Evolutionary conservation across 2,888 invertebrate genomes (phyloP), one percentile per base, ranked within the genome.

Genomic region (Parnassius orleans): DNA sequence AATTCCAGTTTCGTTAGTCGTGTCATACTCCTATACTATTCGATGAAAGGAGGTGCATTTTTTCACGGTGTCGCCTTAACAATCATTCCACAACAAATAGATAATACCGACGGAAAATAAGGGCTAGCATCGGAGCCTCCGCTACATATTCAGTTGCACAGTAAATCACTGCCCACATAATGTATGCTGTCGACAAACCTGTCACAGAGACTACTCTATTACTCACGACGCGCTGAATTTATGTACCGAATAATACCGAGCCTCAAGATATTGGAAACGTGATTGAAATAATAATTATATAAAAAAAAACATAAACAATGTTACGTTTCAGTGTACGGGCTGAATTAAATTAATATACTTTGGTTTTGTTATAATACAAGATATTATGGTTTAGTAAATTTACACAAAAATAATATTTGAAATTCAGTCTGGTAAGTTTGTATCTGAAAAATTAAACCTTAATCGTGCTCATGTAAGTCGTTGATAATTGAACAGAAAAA

Each of bases 251-350:
- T 84, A 86, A 83, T 80, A 83, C 74, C 76, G 73, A 77, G 75
- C 79, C 81, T 78, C 74, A 73, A 83, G 83, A 83, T 87, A 88
- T 87, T 89, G 85, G 86, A 87, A 82, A 88, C 87, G 87, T 87
- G 88, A 86, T 80, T 74, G 69, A 76, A 84, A 82, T 86, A 69
- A 66, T 60, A 58, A 63, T 55, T 67, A 61, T 33, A 7, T 33
- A 24, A 57, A 53, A 66, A 60, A 52, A 47, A 59, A 63, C 50
- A 52, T 47, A 58, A 54, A 59, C 57, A 51, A 52, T 47, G 52
- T 59, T n/a, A 41, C 15, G 41, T 46, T 61, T 52, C 9, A 56
- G 15, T 52, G 56, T 14, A 43, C 24, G 48, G 15, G 41, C 33
- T 14, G 19, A 14, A 48, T 19, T n/a, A 51, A 19, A 43, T 51